phyloP scores from a whole-genome alignment of 2,113 vertebrate species.

The Mustelus asterias region DNA sequence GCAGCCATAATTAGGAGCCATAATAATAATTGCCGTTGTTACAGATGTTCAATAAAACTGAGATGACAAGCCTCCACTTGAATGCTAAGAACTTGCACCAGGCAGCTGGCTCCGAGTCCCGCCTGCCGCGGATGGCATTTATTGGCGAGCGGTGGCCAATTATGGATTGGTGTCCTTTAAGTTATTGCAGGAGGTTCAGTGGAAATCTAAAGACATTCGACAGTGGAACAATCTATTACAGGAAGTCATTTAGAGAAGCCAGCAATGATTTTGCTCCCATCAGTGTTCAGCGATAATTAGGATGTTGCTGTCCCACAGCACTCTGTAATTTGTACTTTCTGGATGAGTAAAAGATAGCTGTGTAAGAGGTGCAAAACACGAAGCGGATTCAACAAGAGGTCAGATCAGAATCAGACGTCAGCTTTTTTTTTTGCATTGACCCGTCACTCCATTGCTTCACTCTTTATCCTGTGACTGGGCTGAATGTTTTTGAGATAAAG shows the following conservation, averaged over 20 bases:
- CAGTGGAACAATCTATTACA: background rate
- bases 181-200: background rate
- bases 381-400: background rate
- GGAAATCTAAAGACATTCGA: background rate
- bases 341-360: background rate
- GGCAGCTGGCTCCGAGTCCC: background rate
- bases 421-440: too few relatives aligned
- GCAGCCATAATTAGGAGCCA: slow-evolving; percentile 58
- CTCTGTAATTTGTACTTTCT: slow-evolving; percentile 13
- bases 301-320: background rate
- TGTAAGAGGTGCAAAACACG: background rate
- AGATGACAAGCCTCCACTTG: slow-evolving; percentile 1
- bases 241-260: background rate
- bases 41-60: slow-evolving; percentile 39
- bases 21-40: slow-evolving; percentile 47
- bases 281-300: slow-evolving; percentile 11
- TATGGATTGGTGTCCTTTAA: slow-evolving; percentile 4
- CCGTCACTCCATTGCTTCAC: too few relatives aligned
- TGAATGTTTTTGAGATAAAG: background rate
- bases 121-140: slow-evolving; percentile 9
- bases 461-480: background rate
- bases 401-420: background rate
- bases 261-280: background rate
- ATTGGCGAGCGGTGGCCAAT: slow-evolving; percentile 2
- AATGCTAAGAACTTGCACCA: background rate